These are phyloP conservation scores for Cryptocheilus praepositus DNA, from an alignment of 2,888 invertebrate species.

Conservation along the genomic window DNA sequence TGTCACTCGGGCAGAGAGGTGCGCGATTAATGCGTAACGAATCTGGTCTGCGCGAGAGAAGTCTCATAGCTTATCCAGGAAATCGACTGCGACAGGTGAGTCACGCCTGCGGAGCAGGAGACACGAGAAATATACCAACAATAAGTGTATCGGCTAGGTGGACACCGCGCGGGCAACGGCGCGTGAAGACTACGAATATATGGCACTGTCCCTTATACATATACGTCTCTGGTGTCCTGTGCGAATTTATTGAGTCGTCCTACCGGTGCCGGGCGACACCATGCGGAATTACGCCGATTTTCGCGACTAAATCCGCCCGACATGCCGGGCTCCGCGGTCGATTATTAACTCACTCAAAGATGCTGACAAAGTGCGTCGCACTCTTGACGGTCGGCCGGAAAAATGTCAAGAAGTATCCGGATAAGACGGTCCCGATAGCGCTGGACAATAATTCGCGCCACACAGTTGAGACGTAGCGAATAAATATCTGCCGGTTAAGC, in stretches of 20 bases:
- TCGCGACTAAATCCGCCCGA: slow-evolving; percentile 54
- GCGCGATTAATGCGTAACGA: too few species aligned
- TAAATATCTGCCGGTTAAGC: slow-evolving; percentile 28
- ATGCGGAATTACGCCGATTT: slow-evolving; percentile 45
- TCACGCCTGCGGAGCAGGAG: slow-evolving; percentile 8
- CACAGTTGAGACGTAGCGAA: slow-evolving; percentile 19
- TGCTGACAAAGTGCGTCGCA: neutral
- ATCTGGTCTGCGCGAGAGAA: too few species aligned
- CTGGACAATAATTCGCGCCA: slow-evolving; percentile 21
- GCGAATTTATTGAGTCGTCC: slow-evolving; percentile 63
- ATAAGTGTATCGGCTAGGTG: slow-evolving; percentile 35
- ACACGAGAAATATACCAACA: slow-evolving; percentile 31
- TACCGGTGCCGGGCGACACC: slow-evolving; percentile 28
- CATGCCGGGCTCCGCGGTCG: slow-evolving; percentile 32
- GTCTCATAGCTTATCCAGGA: neutral
- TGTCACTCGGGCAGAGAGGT: too few species aligned
- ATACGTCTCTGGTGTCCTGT: slow-evolving; percentile 5
- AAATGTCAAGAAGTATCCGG: neutral
- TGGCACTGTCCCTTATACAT: too few species aligned
- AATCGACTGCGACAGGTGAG: slow-evolving; percentile 16
- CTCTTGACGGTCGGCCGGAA: neutral
- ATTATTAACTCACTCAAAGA: slow-evolving; percentile 16
- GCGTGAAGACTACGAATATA: slow-evolving; percentile 34
- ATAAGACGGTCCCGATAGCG: slow-evolving; percentile 15
- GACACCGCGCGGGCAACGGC: slow-evolving; percentile 32